These are phyloP conservation scores for Tiphia femorata DNA, from an alignment of 2,888 invertebrate species.

Conservation along the genomic window DNA sequence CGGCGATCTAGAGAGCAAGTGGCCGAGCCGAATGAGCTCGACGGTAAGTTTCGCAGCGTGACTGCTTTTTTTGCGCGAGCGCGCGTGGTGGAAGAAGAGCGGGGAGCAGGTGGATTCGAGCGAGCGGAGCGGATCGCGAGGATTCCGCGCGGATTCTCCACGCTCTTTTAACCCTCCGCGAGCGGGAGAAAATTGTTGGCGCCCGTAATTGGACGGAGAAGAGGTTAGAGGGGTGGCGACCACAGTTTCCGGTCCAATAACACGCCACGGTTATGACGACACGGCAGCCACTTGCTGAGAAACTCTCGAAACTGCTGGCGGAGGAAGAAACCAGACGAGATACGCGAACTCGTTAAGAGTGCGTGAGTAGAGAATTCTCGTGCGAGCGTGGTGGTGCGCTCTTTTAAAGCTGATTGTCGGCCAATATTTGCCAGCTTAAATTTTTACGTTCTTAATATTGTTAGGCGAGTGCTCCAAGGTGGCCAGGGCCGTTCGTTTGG, in stretches of 20 bases:
- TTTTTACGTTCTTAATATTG: too few relatives aligned
- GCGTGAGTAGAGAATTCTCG: too few relatives aligned
- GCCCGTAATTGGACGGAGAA: conserved; percentile 43
- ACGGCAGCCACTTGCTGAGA: conserved; percentile 11
- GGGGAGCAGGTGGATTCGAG: neutral
- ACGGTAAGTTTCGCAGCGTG: neutral
- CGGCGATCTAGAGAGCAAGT: too few relatives aligned
- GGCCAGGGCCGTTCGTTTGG: too few relatives aligned
- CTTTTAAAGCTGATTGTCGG: too few relatives aligned
- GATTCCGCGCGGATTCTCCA: conserved; percentile 20
- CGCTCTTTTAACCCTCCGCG: conserved; percentile 24
- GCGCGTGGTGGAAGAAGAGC: neutral
- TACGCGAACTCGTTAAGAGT: too few relatives aligned
- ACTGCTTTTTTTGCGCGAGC: neutral
- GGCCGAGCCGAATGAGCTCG: neutral
- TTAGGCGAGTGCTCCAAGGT: too few relatives aligned
- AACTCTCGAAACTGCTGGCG: conserved; percentile 9
- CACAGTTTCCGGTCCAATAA: conserved; percentile 42
- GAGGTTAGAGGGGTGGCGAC: too few relatives aligned
- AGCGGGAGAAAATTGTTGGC: conserved; percentile 21
- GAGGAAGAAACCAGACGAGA: conserved; percentile 16
- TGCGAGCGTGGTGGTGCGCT: too few relatives aligned
- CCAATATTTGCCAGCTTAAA: too few relatives aligned
- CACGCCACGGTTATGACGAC: conserved; percentile 34
- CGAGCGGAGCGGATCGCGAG: neutral